Percentiles rank a stretch among this genome's conserved stretches.
Conservation (phyloP, 1,140 invertebrate genomes). For the Aphis gossypii region DNA sequence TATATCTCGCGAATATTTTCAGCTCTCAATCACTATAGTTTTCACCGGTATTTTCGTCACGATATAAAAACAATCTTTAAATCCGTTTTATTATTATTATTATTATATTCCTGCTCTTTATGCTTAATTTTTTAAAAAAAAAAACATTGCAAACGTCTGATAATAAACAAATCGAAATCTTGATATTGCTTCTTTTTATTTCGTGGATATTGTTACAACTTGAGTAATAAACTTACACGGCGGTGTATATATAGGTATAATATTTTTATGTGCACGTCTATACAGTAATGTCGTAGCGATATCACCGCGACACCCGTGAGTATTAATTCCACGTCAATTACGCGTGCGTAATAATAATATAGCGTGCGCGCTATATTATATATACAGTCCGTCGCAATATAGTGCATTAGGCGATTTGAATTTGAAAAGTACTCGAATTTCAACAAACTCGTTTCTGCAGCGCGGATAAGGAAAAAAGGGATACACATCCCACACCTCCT, state of each 20-base stretch:
- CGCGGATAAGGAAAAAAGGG: conserved; percentile 21
- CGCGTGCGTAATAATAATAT: background rate
- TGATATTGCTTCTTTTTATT: background rate
- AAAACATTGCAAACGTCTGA: no score
- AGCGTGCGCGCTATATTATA: background rate
- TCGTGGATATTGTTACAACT: no score
- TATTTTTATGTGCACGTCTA: background rate
- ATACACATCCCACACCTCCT: background rate
- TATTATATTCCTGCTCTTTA: background rate
- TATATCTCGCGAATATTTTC: no score
- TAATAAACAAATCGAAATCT: background rate
- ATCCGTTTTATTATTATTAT: background rate
- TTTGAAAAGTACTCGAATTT: conserved; percentile 49
- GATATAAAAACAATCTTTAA: no score
- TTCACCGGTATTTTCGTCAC: no score
- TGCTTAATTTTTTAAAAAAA: background rate
- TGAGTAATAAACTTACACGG: no score
- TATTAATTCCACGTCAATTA: conserved; percentile 38
- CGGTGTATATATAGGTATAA: background rate
- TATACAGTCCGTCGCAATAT: background rate
- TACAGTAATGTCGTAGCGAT: background rate
- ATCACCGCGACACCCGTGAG: background rate
- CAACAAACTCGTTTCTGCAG: conserved; percentile 18
- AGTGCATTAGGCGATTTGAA: conserved; percentile 29
- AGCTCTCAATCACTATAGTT: no score